A percentile compares a stretch with the other conserved stretches of the same genome.
These are phyloP conservation scores for Pheucticus melanocephalus DNA, from an alignment of 2,113 vertebrate genomes.

Conservation along the genomic window DNA sequence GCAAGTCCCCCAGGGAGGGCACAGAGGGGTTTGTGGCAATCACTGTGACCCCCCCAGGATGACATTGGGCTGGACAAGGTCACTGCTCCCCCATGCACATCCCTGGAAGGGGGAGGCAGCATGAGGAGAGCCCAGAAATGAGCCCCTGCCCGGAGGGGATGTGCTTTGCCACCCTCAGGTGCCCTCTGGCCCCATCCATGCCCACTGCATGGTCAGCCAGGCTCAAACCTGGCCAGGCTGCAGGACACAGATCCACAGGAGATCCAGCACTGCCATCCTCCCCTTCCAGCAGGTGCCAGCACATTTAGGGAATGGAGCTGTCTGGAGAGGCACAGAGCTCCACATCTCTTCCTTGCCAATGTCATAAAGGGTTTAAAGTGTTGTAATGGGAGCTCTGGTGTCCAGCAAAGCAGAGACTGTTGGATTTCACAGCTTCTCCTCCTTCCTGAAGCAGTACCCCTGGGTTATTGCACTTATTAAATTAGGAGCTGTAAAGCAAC, in stretches of 20 bases:
- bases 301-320: background rate
- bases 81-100: background rate
- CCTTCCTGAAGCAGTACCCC: conserved; percentile 4
- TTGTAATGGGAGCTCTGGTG: background rate
- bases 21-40: background rate
- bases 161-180: background rate
- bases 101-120: background rate
- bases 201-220: fast-evolving
- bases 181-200: fast-evolving
- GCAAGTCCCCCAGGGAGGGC: background rate
- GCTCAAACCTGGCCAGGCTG: background rate
- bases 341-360: background rate
- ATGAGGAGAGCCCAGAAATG: background rate
- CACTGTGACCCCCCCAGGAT: background rate
- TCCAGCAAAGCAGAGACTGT: background rate
- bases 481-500: conserved; percentile 45
- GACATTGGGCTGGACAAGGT: no score
- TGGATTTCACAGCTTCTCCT: conserved; percentile 19
- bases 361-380: background rate
- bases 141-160: fast-evolving
- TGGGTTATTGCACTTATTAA: conserved; percentile 47
- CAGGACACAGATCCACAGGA: background rate
- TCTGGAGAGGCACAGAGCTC: background rate
- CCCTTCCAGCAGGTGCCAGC: background rate
- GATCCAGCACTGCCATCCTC: background rate